These are phyloP conservation scores for Plectus sambesii DNA, from an alignment of 1,140 invertebrate genomes.

Conservation along the genomic window DNA sequence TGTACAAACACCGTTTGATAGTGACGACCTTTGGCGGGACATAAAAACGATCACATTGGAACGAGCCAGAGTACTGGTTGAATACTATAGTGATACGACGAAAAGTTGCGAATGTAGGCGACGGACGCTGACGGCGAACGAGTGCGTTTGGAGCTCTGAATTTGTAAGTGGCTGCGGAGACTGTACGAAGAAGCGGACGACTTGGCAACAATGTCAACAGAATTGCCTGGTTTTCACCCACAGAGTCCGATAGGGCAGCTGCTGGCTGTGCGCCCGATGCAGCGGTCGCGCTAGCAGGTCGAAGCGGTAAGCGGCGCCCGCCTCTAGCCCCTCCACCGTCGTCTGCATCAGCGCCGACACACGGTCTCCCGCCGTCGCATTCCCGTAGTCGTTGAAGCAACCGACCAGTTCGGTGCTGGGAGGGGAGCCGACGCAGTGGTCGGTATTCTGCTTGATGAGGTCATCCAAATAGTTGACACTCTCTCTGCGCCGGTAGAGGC, in stretches of 20 bases:
- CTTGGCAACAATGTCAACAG: too few relatives aligned
- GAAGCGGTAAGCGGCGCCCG: conserved; percentile 26
- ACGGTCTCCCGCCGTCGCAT: conserved; percentile 1
- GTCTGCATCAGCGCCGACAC: conserved; percentile 17
- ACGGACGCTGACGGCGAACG: too few relatives aligned
- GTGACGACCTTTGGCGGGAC: too few relatives aligned
- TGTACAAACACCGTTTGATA: too few relatives aligned
- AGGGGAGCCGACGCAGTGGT: conserved; percentile 20
- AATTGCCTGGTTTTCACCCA: conserved; percentile 23
- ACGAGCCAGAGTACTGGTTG: too few relatives aligned
- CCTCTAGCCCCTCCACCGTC: conserved; percentile 15
- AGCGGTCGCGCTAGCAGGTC: conserved; percentile 25
- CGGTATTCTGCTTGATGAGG: conserved; percentile 24
- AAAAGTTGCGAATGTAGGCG: too few relatives aligned
- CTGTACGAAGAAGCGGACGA: too few relatives aligned
- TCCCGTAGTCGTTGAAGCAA: conserved; percentile 23
- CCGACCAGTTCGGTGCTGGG: conserved; percentile 19
- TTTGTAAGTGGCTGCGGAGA: too few relatives aligned
- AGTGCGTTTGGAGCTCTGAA: too few relatives aligned
- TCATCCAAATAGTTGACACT: conserved; percentile 26
- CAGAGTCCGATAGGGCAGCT: conserved; percentile 24
- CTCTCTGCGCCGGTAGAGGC: conserved; percentile 25
- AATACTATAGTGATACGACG: too few relatives aligned
- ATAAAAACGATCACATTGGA: too few relatives aligned
- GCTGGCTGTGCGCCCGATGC: conserved; percentile 16